Evolutionary conservation across 37 sponge, comb jelly and placozoan species (phyloP).

Genomic region (Oscarella lobularis): DNA sequence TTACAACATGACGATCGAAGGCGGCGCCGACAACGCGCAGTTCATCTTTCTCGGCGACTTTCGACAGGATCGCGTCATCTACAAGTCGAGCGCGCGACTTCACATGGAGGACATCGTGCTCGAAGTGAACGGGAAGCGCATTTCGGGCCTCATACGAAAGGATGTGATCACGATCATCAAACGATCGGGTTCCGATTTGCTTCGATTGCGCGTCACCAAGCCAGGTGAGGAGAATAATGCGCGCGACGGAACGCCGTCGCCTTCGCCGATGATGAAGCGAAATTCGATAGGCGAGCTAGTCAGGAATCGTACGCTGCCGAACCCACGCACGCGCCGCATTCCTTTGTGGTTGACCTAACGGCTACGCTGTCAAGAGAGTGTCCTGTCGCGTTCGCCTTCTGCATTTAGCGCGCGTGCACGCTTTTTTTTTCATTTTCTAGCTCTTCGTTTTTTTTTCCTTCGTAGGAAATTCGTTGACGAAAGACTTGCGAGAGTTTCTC

Average conservation of each 20-base stretch:
- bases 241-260: too few species aligned
- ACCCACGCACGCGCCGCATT: too few species aligned
- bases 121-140: slow-evolving; percentile 73
- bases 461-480: slow-evolving; percentile 75
- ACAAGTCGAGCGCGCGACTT: slow-evolving; percentile 56
- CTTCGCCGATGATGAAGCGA: too few species aligned
- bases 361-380: too few species aligned
- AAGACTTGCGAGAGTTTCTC: slow-evolving; percentile 69
- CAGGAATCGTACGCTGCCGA: too few species aligned
- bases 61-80: slow-evolving; percentile 44
- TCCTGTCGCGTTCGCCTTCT: too few species aligned
- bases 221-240: slow-evolving; percentile 73
- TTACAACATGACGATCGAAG: slow-evolving; percentile 83
- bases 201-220: slow-evolving; percentile 61
- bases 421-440: slow-evolving; percentile 5
- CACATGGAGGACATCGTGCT: slow-evolving; percentile 60
- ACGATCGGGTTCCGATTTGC: slow-evolving; percentile 63
- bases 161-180: slow-evolving; percentile 85
- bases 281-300: too few species aligned
- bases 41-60: slow-evolving; percentile 58
- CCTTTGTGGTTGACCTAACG: too few species aligned
- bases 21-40: slow-evolving; percentile 71
- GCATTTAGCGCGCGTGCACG: not conserved
- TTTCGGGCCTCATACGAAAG: slow-evolving; percentile 76
- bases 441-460: too few species aligned